phyloP scores from a whole-genome alignment of 1,140 invertebrate species.

The Drosophila mayri region DNA sequence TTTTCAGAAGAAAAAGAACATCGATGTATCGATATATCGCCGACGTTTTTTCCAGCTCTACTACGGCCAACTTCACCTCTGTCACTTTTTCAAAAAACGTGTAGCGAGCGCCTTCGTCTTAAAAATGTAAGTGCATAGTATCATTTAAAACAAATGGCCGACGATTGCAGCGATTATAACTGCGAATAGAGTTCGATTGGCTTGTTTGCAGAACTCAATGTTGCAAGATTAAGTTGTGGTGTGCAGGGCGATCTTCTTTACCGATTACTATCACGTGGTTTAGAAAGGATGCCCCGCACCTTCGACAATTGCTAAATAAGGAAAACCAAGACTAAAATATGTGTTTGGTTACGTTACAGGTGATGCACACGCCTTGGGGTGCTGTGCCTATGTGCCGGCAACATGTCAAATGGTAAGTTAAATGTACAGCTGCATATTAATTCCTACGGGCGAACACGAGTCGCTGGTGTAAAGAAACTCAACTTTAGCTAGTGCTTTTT shows the following conservation, averaged over 20 bases:
- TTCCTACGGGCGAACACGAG: slow-evolving; percentile 59
- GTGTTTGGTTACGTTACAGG: slow-evolving; percentile 22
- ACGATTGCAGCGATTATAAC: slow-evolving; percentile 73
- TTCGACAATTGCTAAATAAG: slow-evolving; percentile 21
- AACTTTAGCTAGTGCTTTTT: slow-evolving; percentile 84
- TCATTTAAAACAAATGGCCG: neutral
- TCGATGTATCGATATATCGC: neutral
- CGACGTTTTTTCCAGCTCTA: too few relatives aligned
- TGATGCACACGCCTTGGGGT: slow-evolving; percentile 12
- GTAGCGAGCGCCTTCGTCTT: neutral
- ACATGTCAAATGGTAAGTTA: slow-evolving; percentile 35
- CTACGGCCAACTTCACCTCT: slow-evolving; percentile 1
- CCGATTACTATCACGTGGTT: slow-evolving; percentile 56
- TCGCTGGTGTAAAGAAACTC: slow-evolving; percentile 81
- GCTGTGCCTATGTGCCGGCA: slow-evolving; percentile 2
- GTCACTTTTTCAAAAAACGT: slow-evolving; percentile 24
- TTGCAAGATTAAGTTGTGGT: slow-evolving; percentile 57
- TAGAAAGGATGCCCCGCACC: slow-evolving; percentile 1
- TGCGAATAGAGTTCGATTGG: slow-evolving; percentile 41
- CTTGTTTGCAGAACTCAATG: slow-evolving; percentile 71
- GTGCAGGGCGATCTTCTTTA: slow-evolving; percentile 1
- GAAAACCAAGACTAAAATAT: neutral
- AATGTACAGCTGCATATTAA: too few relatives aligned
- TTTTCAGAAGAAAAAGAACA: too few relatives aligned
- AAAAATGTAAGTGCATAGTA: slow-evolving; percentile 15